Evolutionary conservation across 2,888 invertebrate genomes (phyloP).

Genomic region (Catocala fraxini): DNA sequence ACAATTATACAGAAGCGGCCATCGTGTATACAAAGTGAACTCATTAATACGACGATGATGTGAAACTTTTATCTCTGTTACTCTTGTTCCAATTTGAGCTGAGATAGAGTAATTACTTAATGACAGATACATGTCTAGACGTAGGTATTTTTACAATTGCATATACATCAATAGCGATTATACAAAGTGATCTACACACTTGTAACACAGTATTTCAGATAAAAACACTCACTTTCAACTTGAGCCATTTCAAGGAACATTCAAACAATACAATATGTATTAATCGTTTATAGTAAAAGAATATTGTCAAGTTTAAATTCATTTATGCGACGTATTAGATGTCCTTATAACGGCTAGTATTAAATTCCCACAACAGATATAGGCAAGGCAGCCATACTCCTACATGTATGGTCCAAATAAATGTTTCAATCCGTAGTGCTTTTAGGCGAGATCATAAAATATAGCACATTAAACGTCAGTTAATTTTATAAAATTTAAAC

Average conservation of each 20-base stretch:
- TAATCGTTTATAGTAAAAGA: slow-evolving; percentile 40
- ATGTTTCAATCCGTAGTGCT: slow-evolving; percentile 25
- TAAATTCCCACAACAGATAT: slow-evolving; percentile 16
- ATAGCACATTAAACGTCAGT: slow-evolving; percentile 26
- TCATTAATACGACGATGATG: too few species aligned
- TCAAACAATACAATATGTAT: slow-evolving; percentile 32
- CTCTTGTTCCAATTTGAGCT: too few species aligned
- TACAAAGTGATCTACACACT: too few species aligned
- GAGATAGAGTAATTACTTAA: too few species aligned
- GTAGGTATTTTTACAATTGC: too few species aligned
- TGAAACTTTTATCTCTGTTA: too few species aligned
- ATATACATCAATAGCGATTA: too few species aligned
- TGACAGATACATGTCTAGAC: too few species aligned
- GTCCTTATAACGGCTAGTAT: slow-evolving; percentile 26
- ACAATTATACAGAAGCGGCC: too few species aligned
- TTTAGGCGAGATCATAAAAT: slow-evolving; percentile 31
- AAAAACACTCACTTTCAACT: slow-evolving; percentile 13
- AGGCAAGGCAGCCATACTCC: slow-evolving; percentile 20
- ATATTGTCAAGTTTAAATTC: slow-evolving; percentile 55
- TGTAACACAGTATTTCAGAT: slow-evolving; percentile 2
- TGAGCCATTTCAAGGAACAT: slow-evolving; percentile 55
- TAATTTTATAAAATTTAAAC: slow-evolving; percentile 23
- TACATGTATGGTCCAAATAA: slow-evolving; percentile 26
- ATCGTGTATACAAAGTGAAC: too few species aligned
- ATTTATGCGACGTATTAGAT: slow-evolving; percentile 33